Base-by-base conservation (phyloP, 2,113 vertebrate genomes). In the Dipodomys merriami region DNA sequence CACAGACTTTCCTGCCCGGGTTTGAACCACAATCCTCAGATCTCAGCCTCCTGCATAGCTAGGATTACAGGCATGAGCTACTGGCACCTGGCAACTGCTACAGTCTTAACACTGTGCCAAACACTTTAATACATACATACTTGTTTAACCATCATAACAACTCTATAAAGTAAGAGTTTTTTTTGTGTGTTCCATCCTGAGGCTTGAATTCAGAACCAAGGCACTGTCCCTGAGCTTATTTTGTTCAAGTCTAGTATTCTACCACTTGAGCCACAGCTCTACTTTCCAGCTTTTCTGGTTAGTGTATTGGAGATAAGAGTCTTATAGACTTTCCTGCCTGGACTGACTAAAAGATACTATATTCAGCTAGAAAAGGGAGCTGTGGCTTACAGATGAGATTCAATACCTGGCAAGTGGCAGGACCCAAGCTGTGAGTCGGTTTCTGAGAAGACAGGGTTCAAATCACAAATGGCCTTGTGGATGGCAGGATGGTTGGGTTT, bases 321-420 rank as follows among this genome's bases (percentile, higher is more conserved):
- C 53, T 57, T 13, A 57, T 2, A 16, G 53, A 57, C 53, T 57
- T 57, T 57, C 12, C 53, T 57, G 53, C 12, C 53, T 57, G 15
- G 12, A 57, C 53, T 57, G 4, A 13, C 53, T 57, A 57, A 57
- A 57, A 18, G 53, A 57, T 57, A 85, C 35, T 84, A 57, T 90
- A 81, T 44, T 35, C 82, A 92, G 74, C 60, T 30, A 89, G 76
- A 73, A 82, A 71, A 46, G 13, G 76, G 80, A 93, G 16, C 33
- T 57, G 10, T 84, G 60, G 11, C 76, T 83, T 91, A 81, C 25
- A 68, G 22, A 65, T 87, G 46, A 46, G 57, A 64, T 73, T 57
- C 74, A 33, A 49, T 2, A 20, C 13, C n/a, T 69, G 64, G 13
- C 65, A 72, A 92, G 39, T 85, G 74, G 67, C 25, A 81, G 84